Conservation (phyloP, 1,140 invertebrate species). For the Cyclina sinensis region DNA sequence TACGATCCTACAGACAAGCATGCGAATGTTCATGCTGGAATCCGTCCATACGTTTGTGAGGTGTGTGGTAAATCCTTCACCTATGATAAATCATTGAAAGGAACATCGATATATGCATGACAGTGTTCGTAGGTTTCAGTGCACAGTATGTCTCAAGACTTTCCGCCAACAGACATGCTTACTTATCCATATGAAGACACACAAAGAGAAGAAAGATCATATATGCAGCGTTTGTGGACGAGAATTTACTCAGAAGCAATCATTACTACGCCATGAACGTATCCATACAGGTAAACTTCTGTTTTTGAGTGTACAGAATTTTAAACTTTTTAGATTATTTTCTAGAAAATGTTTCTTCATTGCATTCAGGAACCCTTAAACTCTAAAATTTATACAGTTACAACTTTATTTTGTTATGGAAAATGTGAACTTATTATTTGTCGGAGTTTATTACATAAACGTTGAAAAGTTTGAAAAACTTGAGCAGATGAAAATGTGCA, state of each 20-base stretch:
- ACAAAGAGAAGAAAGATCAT: constrained; percentile 77
- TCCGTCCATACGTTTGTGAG: constrained; percentile 79
- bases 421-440: too few species aligned
- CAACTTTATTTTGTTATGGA: too few species aligned
- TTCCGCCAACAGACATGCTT: constrained; percentile 77
- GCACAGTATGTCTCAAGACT: constrained; percentile 75
- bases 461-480: too few species aligned
- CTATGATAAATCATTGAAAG: constrained; percentile 78
- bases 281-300: constrained; percentile 76
- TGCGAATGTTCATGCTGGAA: constrained; percentile 81
- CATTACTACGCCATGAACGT: constrained; percentile 79
- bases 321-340: too few species aligned
- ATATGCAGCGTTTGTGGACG: constrained; percentile 80
- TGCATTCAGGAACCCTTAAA: too few species aligned
- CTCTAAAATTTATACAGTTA: too few species aligned
- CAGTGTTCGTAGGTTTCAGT: constrained; percentile 73
- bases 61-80: constrained; percentile 79
- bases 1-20: constrained; percentile 78
- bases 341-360: too few species aligned
- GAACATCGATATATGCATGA: constrained; percentile 80
- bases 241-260: constrained; percentile 82
- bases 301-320: too few species aligned
- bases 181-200: constrained; percentile 77
- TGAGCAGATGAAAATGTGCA: too few species aligned
- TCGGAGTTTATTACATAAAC: too few species aligned